These are phyloP conservation scores for Chaetops frenatus DNA, from an alignment of 2,113 vertebrate genomes.

Conservation along the genomic window DNA sequence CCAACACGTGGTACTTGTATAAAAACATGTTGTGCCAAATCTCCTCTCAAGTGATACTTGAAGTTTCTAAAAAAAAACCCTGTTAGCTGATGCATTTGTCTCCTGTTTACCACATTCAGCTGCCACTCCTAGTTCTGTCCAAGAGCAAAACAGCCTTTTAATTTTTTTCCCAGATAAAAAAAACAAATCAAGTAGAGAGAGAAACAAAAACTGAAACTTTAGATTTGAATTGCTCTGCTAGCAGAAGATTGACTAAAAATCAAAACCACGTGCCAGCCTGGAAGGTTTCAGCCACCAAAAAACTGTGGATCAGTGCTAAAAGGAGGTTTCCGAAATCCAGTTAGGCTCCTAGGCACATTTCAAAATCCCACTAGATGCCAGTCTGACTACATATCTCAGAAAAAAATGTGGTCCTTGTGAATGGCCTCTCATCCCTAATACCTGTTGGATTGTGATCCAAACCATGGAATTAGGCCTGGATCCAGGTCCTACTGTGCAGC, in stretches of 20 bases:
- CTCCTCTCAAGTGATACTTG: slow-evolving; percentile 45
- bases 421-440: slow-evolving; percentile 20
- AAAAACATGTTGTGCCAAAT: slow-evolving; percentile 51
- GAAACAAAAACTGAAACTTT: not conserved
- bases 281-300: slow-evolving; percentile 26
- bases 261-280: slow-evolving; percentile 35
- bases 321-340: not conserved
- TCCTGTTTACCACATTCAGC: slow-evolving; percentile 39
- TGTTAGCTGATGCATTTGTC: slow-evolving; percentile 39
- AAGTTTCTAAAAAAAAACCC: slow-evolving; percentile 33
- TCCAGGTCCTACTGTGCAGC: not conserved
- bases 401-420: not conserved
- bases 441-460: slow-evolving; percentile 25
- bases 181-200: not conserved
- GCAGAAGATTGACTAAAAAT: slow-evolving; percentile 11
- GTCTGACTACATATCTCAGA: slow-evolving; percentile 32
- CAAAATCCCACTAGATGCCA: slow-evolving; percentile 51
- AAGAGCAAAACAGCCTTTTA: not conserved
- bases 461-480: not conserved
- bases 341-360: slow-evolving; percentile 3
- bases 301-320: not conserved
- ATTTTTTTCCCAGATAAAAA: not conserved
- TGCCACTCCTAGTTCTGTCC: slow-evolving; percentile 29
- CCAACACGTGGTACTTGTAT: slow-evolving; percentile 15
- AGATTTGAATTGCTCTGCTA: not conserved